Conservation (phyloP, 2,797 vertebrate species). For the Cryptoprocta ferox region DNA sequence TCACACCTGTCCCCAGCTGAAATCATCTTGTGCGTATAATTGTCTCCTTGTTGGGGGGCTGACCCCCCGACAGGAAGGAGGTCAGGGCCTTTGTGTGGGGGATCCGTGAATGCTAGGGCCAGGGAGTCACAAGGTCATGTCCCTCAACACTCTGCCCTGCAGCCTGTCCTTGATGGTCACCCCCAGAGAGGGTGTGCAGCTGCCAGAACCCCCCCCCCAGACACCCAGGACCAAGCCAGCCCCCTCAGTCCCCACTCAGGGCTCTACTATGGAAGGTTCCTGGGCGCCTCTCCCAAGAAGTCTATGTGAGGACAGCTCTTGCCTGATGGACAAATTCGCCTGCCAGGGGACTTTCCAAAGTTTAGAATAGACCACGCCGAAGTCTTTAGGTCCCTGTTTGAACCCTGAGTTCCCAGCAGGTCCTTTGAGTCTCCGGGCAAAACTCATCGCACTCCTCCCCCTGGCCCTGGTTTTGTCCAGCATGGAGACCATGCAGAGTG, state of each 20-base stretch:
- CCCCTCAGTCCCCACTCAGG: neutral
- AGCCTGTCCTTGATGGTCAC: neutral
- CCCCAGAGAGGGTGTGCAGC: neutral
- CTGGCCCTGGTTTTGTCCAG: neutral
- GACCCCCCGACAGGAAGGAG: fast-evolving
- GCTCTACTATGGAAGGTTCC: neutral
- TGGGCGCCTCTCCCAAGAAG: neutral
- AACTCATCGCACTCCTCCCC: no score
- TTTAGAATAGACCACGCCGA: neutral
- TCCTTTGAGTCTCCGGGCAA: neutral
- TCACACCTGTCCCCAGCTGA: neutral
- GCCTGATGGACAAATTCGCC: neutral
- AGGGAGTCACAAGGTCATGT: fast-evolving
- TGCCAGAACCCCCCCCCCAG: neutral
- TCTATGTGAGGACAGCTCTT: no score
- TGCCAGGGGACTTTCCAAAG: neutral
- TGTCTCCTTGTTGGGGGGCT: neutral
- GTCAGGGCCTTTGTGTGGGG: fast-evolving
- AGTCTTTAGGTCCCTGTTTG: neutral
- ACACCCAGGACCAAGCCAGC: neutral
- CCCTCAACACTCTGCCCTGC: neutral
- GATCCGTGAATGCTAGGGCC: no score
- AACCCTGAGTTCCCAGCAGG: neutral
- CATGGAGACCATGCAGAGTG: neutral
- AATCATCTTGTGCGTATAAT: fast-evolving